Base-by-base conservation (phyloP, 2,888 invertebrate genomes). In the Cryptocephalus moraei region DNA sequence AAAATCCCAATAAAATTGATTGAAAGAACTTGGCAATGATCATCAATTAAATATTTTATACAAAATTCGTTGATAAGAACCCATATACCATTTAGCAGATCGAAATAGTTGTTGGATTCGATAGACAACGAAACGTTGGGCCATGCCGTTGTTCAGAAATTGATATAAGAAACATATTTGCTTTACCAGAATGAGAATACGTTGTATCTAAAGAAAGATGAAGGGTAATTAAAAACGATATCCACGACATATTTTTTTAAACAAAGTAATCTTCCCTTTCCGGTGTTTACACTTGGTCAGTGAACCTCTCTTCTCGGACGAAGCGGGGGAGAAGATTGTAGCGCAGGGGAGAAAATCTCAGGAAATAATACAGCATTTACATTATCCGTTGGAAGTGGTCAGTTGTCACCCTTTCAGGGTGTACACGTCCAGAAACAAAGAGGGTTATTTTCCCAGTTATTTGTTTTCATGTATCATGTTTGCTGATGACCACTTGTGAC, bases 381-480 rank as follows among this genome's bases (percentile, higher is more conserved):
- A 14, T 32, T 46, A 39, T 13, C 46, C 46, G 46, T 42, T 34
- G 46, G 32, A 46, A 46, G 32, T 46, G 46, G 46, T 38, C 46
- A 42, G 46, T 46, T 36, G 46, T 32, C 46, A 42, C 53, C 53
- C 53, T 22, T 44, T 39, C 46, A 49, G 53, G 49, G 53, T 53
- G 22, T 22, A 22, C 22, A 22, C 22, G 22, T 41, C 47, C 39
- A 22, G 41, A 33, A 41, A 53, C 53, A 49, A 53, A 46, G 51
- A 49, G 50, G 53, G 46, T 49, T 48, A 49, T 51, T 53, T 51
- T 45, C 39, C 51, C 46, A 42, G 52, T 53, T 50, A 53, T 54
- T 54, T 51, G 47, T 50, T 54, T 54, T 54, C 55, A 50, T 56
- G 51, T 51, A 50, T 54, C 46, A 40, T 52, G 55, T 55, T 55